These are phyloP conservation scores for Tympanuchus pallidicinctus DNA, from an alignment of 2,113 vertebrate species.

Conservation along the genomic window DNA sequence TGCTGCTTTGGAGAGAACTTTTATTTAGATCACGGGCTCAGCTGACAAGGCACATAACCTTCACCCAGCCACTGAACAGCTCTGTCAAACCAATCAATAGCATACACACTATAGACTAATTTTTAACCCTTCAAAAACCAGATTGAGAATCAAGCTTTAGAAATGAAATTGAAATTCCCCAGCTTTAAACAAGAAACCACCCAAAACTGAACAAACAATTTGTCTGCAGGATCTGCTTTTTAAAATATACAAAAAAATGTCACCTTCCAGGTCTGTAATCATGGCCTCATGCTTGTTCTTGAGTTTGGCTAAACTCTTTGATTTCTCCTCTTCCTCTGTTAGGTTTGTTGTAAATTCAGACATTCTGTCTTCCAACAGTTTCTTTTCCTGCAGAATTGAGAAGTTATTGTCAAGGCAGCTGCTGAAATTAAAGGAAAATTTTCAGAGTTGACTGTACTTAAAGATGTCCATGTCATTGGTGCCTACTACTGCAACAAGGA, in stretches of 20 bases:
- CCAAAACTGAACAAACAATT: neutral
- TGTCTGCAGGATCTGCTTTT: neutral
- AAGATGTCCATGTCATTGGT: neutral
- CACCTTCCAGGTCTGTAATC: conserved; percentile 98
- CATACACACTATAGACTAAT: neutral
- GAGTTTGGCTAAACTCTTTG: conserved; percentile 97
- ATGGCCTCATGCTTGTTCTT: conserved; percentile 98
- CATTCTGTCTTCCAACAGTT: conserved; percentile 93
- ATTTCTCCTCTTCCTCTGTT: conserved; percentile 97
- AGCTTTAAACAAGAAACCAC: neutral
- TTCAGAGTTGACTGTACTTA: neutral
- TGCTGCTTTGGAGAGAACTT: conserved; percentile 46
- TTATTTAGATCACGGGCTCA: conserved; percentile 66
- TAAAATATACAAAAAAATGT: neutral
- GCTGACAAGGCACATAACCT: conserved; percentile 64
- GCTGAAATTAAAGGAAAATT: neutral
- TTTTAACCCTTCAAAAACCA: conserved; percentile 64
- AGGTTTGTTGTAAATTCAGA: conserved; percentile 95
- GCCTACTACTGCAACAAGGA: neutral
- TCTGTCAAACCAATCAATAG: conserved; percentile 60
- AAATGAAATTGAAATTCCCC: neutral
- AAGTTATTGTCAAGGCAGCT: neutral
- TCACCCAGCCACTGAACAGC: conserved; percentile 44
- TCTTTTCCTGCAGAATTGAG: conserved; percentile 88
- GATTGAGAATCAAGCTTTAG: neutral